These are phyloP conservation scores for Triops cancriformis DNA, from an alignment of 1,140 invertebrate species.

Conservation along the genomic window DNA sequence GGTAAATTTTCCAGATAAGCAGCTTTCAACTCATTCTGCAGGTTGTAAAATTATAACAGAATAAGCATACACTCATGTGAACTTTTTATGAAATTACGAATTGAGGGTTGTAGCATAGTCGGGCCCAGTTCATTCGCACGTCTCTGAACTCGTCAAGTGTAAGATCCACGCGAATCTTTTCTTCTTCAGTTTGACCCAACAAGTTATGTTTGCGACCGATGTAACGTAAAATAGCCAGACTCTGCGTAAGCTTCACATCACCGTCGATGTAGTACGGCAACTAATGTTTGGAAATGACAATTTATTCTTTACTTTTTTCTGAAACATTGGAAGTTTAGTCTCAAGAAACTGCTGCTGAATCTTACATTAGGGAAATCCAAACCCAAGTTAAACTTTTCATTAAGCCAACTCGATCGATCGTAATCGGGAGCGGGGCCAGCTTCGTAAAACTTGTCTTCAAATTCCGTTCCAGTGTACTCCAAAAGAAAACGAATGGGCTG, in stretches of 20 bases:
- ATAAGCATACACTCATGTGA: no score
- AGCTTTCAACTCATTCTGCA: slow-evolving; percentile 38
- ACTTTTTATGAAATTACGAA: no score
- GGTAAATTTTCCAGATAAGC: slow-evolving; percentile 38
- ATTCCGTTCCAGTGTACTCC: slow-evolving; percentile 39
- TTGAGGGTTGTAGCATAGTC: slow-evolving; percentile 41
- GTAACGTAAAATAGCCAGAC: slow-evolving; percentile 45
- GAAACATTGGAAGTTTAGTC: background rate
- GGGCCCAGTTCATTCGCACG: slow-evolving; percentile 39
- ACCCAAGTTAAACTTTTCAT: slow-evolving; percentile 33
- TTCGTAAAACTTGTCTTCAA: slow-evolving; percentile 38
- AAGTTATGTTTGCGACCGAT: slow-evolving; percentile 44
- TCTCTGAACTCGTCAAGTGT: slow-evolving; percentile 42
- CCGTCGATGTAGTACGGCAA: slow-evolving; percentile 50
- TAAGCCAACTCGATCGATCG: slow-evolving; percentile 33
- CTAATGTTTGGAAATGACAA: no score
- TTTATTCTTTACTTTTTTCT: no score
- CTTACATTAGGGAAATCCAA: background rate
- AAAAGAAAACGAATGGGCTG: slow-evolving; percentile 42
- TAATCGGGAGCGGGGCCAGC: slow-evolving; percentile 32
- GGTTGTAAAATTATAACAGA: no score
- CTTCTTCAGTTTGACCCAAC: slow-evolving; percentile 40
- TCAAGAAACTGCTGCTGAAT: background rate
- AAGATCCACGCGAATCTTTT: slow-evolving; percentile 41
- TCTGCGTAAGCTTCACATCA: slow-evolving; percentile 46